Percentiles rank a stretch among this genome's conserved stretches.
These are phyloP conservation scores for Noctuana brunneofusca DNA, from an alignment of 2,888 invertebrate genomes.

Conservation along the genomic window DNA sequence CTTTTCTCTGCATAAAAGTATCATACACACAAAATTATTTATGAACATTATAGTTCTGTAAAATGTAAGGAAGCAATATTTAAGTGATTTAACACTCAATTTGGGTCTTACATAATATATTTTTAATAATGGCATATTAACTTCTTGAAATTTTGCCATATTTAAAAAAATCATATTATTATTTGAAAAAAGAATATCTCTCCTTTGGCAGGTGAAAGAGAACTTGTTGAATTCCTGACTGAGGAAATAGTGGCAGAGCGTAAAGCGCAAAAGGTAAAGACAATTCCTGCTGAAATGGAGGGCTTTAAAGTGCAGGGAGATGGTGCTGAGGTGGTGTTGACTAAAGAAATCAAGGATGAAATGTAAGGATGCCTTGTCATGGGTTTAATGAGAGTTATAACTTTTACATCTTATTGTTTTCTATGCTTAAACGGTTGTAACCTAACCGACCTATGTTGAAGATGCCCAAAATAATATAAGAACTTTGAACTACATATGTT, in stretches of 20 bases:
- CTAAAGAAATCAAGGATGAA: conserved; percentile 88
- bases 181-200: not conserved
- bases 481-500: no score
- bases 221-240: conserved; percentile 94
- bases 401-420: not conserved
- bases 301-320: conserved; percentile 91
- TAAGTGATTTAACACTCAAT: no score
- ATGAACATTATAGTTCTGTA: no score
- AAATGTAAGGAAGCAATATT: no score
- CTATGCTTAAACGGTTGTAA: not conserved
- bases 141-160: no score
- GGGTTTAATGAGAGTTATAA: no score
- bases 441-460: no score
- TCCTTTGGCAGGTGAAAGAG: conserved; percentile 87
- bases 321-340: conserved; percentile 93
- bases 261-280: conserved; percentile 89
- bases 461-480: no score
- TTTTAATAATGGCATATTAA: no score
- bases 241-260: conserved; percentile 97
- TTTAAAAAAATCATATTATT: not conserved
- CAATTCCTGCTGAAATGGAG: conserved; percentile 88
- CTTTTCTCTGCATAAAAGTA: conserved; percentile 38
- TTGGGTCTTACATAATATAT: no score
- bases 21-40: not conserved
- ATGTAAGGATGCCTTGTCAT: conserved; percentile 76